phyloP scores from a whole-genome alignment of 2,113 vertebrate genomes.

The Microtus oregoni region DNA sequence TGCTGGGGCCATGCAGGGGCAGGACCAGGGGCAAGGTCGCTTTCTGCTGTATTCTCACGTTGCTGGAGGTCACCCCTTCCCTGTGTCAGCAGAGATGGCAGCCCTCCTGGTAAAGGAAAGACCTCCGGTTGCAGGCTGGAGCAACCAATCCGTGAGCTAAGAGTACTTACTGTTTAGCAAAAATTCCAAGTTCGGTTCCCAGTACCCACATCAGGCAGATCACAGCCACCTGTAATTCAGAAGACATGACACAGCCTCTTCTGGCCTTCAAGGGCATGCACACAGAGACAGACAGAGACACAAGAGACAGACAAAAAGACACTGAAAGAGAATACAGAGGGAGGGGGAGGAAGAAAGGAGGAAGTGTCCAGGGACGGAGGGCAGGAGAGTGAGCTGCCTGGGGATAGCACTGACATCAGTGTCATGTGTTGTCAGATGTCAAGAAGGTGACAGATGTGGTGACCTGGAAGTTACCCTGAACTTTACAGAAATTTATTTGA shows the following conservation, averaged over 20 bases:
- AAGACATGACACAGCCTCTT: background rate
- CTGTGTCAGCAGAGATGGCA: background rate
- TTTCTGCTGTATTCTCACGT: background rate
- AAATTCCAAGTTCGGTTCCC: background rate
- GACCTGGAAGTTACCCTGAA: background rate
- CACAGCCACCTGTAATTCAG: background rate
- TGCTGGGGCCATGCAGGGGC: background rate
- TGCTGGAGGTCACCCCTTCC: background rate
- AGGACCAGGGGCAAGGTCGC: background rate
- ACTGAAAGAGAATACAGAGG: background rate
- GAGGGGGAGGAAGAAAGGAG: background rate
- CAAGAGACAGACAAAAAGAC: background rate
- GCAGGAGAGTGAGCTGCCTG: background rate
- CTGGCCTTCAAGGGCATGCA: background rate
- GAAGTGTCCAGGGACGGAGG: background rate
- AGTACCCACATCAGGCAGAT: background rate
- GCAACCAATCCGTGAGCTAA: background rate
- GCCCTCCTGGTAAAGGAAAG: background rate
- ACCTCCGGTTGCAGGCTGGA: background rate
- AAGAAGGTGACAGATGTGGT: background rate
- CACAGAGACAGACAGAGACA: background rate
- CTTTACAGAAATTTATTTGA: background rate
- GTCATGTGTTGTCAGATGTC: background rate
- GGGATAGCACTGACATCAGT: too few relatives aligned
- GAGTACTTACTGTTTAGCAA: background rate